A percentile compares a stretch with the other conserved stretches of the same genome.
Conservation (phyloP, 2,113 vertebrate genomes). For the Eulacestoma nigropectus region DNA sequence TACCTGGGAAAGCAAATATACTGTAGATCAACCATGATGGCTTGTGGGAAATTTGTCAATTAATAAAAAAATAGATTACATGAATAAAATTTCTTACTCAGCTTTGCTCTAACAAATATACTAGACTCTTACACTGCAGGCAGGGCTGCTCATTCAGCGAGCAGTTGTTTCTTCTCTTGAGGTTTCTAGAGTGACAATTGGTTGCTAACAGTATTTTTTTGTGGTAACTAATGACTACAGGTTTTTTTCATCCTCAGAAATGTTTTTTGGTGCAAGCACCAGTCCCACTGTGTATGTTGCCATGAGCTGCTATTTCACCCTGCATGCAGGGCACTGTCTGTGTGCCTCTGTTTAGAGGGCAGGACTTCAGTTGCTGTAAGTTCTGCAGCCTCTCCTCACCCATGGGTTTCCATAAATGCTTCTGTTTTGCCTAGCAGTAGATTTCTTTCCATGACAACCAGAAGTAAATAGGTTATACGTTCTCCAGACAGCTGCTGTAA, state of each 20-base stretch:
- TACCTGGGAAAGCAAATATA: neutral
- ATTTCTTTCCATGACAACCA: neutral
- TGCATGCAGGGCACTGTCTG: neutral
- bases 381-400: neutral
- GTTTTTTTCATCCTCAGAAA: neutral
- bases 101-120: neutral
- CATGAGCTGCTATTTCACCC: neutral
- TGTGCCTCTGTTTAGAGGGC: neutral
- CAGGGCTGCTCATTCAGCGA: neutral
- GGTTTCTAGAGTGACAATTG: neutral
- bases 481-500: neutral
- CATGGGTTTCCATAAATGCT: neutral
- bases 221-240: neutral
- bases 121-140: neutral
- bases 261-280: neutral
- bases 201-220: neutral
- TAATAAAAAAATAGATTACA: neutral
- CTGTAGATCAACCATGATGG: neutral
- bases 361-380: neutral
- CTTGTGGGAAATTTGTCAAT: neutral
- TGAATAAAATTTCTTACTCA: neutral
- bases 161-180: neutral
- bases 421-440: neutral
- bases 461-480: slow-evolving; percentile 1
- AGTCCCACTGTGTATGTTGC: neutral